Evolutionary conservation across 1,140 invertebrate genomes (phyloP), one percentile per base, ranked within the genome.

Genomic region (Aphis gossypii): DNA sequence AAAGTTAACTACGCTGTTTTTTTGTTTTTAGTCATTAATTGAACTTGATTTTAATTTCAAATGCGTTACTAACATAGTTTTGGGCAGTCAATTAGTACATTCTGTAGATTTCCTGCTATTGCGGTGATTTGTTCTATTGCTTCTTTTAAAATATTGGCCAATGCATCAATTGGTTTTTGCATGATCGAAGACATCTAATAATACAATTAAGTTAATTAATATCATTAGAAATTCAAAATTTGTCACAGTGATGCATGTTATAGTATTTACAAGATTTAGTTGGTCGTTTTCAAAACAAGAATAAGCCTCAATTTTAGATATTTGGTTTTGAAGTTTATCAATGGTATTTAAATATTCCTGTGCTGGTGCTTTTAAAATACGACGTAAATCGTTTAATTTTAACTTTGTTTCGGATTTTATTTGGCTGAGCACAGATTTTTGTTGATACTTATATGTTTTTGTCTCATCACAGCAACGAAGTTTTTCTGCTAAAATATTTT

Each of bases 381-480:
- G 60, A n/a, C 60, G 60, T 76, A 76, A 76, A 18, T 76, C 60
- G 1, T n/a, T 76, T 76, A 76, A 30, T 76, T 76, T 76, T 35
- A 76, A n/a, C 14, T 76, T 76, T n/a, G 60, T 76, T 76, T 76
- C 60, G 30, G 60, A 76, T 76, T 76, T 76, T 76, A 76, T 76
- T 14, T n/a, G n/a, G 60, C 4, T n/a, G n/a, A 76, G 4, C n/a
- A 76, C n/a, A 76, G 60, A n/a, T 76, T 76, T 76, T 76, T 76
- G 60, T 76, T 76, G 60, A 76, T 76, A 76, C n/a, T n/a, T 76
- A 76, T 76, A 76, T n/a, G 60, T 76, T 76, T 76, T 76, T 76
- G 23, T n/a, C 18, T 76, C 60, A 76, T 76, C 60, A 76, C 60
- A 76, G n/a, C 60, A 76, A 76, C 60, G 30, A n/a, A 76, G 14